phyloP scores from a whole-genome alignment of 2,797 vertebrate genomes.

The Channa striata region DNA sequence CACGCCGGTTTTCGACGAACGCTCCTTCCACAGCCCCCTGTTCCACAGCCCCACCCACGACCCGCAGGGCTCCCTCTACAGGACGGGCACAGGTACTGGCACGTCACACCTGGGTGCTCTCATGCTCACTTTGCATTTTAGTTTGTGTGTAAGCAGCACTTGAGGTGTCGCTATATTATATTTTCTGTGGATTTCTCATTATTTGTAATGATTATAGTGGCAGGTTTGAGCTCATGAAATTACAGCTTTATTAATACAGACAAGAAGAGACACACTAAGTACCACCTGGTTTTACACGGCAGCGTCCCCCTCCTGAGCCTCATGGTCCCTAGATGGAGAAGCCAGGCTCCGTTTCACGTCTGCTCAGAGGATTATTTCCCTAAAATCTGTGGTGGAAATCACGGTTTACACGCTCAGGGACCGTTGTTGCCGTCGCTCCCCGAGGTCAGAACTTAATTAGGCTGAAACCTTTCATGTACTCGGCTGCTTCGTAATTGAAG shows the following conservation, averaged over 20 bases:
- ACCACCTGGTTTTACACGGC: neutral
- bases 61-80: conserved; percentile 87
- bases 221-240: too few species aligned
- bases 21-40: conserved; percentile 93
- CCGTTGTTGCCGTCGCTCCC: conserved; percentile 51
- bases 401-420: conserved; percentile 44
- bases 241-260: too few species aligned
- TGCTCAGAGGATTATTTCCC: conserved; percentile 40
- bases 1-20: conserved; percentile 94
- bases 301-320: neutral
- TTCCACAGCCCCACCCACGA: conserved; percentile 93
- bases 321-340: conserved; percentile 11
- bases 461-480: conserved; percentile 66
- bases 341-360: conserved; percentile 12
- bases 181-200: too few species aligned
- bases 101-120: too few species aligned
- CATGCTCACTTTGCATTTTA: too few species aligned
- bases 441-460: conserved; percentile 65
- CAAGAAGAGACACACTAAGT: too few species aligned
- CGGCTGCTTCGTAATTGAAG: conserved; percentile 50
- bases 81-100: conserved; percentile 85
- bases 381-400: conserved; percentile 40
- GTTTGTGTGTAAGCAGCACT: too few species aligned
- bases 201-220: too few species aligned
- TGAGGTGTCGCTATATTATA: too few species aligned